Evolutionary conservation across 2,797 vertebrate genomes (phyloP).

Genomic region (Cygnus olor): DNA sequence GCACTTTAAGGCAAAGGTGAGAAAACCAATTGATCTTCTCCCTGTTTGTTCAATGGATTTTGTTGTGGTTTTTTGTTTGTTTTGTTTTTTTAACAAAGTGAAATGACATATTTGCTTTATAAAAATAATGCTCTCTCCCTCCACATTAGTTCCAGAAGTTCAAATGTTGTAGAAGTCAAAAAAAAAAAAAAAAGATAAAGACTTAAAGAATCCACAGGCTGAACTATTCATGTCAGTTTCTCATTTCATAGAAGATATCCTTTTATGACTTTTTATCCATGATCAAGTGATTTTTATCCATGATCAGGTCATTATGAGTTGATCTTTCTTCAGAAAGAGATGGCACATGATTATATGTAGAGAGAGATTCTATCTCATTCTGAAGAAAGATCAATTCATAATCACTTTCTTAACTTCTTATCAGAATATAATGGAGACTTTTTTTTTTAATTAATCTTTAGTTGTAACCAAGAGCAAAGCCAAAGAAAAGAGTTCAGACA

Average conservation of each 20-base stretch:
- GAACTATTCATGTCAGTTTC: background rate
- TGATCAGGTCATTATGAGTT: background rate
- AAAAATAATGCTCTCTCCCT: background rate
- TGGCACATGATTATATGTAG: background rate
- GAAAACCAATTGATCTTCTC: background rate
- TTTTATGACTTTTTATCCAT: background rate
- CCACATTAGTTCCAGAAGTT: background rate
- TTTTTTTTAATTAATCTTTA: background rate
- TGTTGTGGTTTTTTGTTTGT: background rate
- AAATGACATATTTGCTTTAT: background rate
- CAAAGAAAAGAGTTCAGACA: background rate
- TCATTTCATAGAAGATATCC: background rate
- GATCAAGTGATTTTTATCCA: background rate
- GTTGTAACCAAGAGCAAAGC: background rate
- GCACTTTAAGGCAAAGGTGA: background rate
- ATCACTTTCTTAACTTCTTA: background rate
- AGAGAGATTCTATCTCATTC: background rate
- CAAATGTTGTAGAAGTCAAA: background rate
- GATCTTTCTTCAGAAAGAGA: background rate
- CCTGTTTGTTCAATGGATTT: too few species aligned
- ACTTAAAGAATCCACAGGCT: background rate
- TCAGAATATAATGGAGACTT: background rate
- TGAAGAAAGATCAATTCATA: background rate
- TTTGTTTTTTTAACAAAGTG: background rate
- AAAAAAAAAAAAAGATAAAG: background rate